Evolutionary conservation across 2,888 invertebrate genomes (phyloP), one percentile per base, ranked within the genome.

Genomic region (Cancer borealis): DNA sequence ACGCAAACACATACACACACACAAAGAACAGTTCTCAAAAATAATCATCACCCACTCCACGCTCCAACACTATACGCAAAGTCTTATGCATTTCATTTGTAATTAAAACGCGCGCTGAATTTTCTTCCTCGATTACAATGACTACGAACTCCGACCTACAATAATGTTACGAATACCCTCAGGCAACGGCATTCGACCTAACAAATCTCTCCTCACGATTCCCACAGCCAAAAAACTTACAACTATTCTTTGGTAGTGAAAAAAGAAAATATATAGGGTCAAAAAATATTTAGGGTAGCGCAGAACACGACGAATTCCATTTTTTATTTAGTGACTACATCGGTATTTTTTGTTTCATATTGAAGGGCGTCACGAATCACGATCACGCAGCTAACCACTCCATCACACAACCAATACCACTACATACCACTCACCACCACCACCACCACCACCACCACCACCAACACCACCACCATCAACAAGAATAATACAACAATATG

Each of bases 71-170:
- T 84, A 39, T 84, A 39, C 30, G 39, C 39, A 39, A 14, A 39
- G 84, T 84, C 84, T 30, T 84, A 84, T 39, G 84, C 84, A 84
- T 84, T 84, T 39, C 39, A 84, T 84, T 84, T 12, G 39, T 84
- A 84, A 84, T 84, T 84, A 84, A 84, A 84, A 39, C 84, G 12
- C 39, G 14, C 3, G 39, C 30, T 10, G 39, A 84, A 84, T 30
- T 84, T 39, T 84, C 84, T 39, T 30, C 3, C 84, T 10, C 39
- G 84, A 84, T 39, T 84, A 84, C 84, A 84, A 84, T 84, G 30
- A 39, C 84, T 84, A 39, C 14, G 3, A 14, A 84, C 14, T 14
- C 39, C 10, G 30, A 39, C 39, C 84, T 84, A 14, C 39, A 84
- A 12, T 10, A n/a, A 79, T 79, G 73, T 79, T n/a, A 79, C n/a